These are phyloP conservation scores for Diaphora mendica DNA, from an alignment of 2,888 invertebrate species.

Conservation along the genomic window DNA sequence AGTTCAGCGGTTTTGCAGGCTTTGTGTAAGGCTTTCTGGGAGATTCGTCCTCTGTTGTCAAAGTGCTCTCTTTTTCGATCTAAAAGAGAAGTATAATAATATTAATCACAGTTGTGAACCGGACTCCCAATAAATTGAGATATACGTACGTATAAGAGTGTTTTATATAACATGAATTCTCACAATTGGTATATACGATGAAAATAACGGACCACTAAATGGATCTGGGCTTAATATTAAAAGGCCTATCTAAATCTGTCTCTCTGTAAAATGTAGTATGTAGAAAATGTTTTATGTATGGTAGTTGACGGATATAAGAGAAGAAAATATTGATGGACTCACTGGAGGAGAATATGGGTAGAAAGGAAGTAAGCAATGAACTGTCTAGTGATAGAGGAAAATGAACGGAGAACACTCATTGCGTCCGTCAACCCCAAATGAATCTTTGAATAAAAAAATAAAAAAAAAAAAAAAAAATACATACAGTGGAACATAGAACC, in stretches of 20 bases:
- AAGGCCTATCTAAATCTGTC: not conserved
- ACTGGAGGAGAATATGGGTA: no score
- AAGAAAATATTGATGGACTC: no score
- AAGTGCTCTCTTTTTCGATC: slow-evolving; percentile 80
- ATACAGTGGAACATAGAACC: no score
- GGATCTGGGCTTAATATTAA: not conserved
- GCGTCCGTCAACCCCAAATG: no score
- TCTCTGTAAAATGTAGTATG: not conserved
- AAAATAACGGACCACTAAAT: not conserved
- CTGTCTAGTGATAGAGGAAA: no score
- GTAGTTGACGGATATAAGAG: no score
- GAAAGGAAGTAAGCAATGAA: no score
- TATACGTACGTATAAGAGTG: not conserved
- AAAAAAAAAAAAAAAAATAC: no score
- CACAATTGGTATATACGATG: not conserved
- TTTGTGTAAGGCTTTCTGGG: slow-evolving; percentile 74
- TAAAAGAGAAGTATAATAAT: slow-evolving; percentile 45
- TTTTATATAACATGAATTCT: not conserved
- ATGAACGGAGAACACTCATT: no score
- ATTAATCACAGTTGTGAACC: not conserved
- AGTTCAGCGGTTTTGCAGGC: slow-evolving; percentile 67
- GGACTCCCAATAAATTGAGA: not conserved
- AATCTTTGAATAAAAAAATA: no score
- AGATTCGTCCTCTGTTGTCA: slow-evolving; percentile 87
- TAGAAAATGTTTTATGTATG: no score